These are phyloP conservation scores for Sternotherus odoratus DNA, from an alignment of 2,797 vertebrate genomes.

Conservation along the genomic window DNA sequence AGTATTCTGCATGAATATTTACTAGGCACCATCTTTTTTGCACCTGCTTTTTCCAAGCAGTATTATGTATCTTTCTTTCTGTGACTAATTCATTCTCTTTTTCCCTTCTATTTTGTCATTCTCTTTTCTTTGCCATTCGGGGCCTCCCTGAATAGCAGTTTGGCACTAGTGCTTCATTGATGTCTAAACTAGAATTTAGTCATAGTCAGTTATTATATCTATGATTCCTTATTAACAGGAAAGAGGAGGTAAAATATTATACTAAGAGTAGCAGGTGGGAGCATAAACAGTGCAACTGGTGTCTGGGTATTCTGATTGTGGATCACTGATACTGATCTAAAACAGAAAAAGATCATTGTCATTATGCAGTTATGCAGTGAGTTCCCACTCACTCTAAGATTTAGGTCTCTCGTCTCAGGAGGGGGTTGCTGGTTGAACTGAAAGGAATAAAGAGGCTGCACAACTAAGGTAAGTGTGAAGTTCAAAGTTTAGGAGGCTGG, in stretches of 20 bases:
- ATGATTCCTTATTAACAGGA: neutral
- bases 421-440: neutral
- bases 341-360: fast-evolving
- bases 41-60: neutral
- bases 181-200: neutral
- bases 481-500: neutral
- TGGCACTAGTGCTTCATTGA: neutral
- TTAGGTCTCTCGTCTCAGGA: no score
- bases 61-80: neutral
- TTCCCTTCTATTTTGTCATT: neutral
- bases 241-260: neutral
- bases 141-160: neutral
- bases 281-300: neutral
- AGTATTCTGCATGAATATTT: slow-evolving; percentile 42
- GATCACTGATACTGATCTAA: neutral
- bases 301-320: neutral
- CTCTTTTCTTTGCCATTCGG: neutral
- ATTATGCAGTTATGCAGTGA: neutral
- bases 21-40: neutral
- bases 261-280: neutral
- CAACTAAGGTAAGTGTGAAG: neutral
- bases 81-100: neutral
- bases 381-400: neutral
- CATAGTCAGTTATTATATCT: neutral
- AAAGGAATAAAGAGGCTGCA: neutral